A percentile compares a stretch with the other conserved stretches of the same genome.
Evolutionary conservation across 2,888 invertebrate species (phyloP).

Genomic region (Pediacus dermestoides): DNA sequence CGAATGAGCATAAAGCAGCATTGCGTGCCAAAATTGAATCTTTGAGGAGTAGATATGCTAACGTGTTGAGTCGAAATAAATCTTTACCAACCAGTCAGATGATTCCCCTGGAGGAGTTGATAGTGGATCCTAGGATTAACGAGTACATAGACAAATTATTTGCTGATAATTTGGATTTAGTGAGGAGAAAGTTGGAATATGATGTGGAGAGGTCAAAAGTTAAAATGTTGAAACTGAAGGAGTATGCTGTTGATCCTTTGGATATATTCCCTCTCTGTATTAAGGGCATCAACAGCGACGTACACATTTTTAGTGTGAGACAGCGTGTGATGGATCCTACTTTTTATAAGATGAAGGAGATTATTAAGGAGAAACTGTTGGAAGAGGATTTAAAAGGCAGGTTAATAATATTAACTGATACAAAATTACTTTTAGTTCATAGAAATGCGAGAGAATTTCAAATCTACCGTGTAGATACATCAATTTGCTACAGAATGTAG

Average conservation of each 20-base stretch:
- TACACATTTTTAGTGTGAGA: slow-evolving; percentile 57
- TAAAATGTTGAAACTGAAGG: slow-evolving; percentile 42
- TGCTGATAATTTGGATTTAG: slow-evolving; percentile 59
- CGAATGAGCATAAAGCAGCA: slow-evolving; percentile 61
- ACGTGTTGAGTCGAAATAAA: slow-evolving; percentile 51
- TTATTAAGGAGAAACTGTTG: slow-evolving; percentile 58
- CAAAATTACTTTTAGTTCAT: no score
- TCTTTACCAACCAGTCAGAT: slow-evolving; percentile 59
- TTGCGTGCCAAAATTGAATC: slow-evolving; percentile 55
- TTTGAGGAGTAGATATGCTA: slow-evolving; percentile 52
- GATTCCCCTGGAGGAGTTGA: slow-evolving; percentile 58
- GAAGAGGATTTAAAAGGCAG: slow-evolving; percentile 57
- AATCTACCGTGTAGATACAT: no score
- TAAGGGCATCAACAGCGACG: slow-evolving; percentile 52
- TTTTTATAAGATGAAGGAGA: slow-evolving; percentile 55
- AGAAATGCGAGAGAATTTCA: no score
- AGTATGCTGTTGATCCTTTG: slow-evolving; percentile 63
- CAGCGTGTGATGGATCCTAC: slow-evolving; percentile 59
- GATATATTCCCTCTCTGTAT: slow-evolving; percentile 63
- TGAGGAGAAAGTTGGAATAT: slow-evolving; percentile 64
- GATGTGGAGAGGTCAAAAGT: slow-evolving; percentile 67
- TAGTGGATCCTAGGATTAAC: slow-evolving; percentile 65
- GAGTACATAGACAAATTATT: slow-evolving; percentile 59
- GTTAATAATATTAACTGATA: slow-evolving; percentile 42
- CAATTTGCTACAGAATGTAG: no score